These are phyloP conservation scores for Bombycilla garrulus DNA, from an alignment of 2,113 vertebrate species.

Conservation along the genomic window DNA sequence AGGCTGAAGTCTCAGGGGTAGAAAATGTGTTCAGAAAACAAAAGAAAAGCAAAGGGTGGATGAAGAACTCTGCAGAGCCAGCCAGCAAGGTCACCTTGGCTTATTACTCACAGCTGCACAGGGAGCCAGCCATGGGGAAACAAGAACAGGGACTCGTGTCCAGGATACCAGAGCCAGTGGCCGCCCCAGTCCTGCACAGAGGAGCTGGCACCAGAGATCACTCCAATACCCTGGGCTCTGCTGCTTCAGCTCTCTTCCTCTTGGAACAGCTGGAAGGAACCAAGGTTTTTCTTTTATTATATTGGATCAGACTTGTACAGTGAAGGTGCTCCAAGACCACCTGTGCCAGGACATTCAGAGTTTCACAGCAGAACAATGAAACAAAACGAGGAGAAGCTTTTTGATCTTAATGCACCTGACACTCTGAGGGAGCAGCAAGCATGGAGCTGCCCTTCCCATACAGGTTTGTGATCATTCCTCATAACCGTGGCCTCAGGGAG, in stretches of 20 bases:
- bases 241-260: neutral
- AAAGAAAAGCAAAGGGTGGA: neutral
- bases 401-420: neutral
- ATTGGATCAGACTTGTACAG: neutral
- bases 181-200: neutral
- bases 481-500: neutral
- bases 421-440: neutral
- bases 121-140: neutral
- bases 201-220: neutral
- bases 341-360: neutral
- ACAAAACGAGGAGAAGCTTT: conserved; percentile 4
- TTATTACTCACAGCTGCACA: neutral
- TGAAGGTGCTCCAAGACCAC: neutral
- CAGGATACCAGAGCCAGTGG: neutral
- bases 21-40: neutral
- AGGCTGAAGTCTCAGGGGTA: neutral
- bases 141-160: rapidly evolving
- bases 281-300: neutral
- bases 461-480: neutral
- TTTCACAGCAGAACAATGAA: conserved; percentile 31
- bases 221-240: neutral
- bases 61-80: neutral
- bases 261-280: neutral
- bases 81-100: neutral
- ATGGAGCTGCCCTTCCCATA: neutral